Evolutionary conservation across 2,888 invertebrate species (phyloP).

Genomic region (Argyresthia albistria): DNA sequence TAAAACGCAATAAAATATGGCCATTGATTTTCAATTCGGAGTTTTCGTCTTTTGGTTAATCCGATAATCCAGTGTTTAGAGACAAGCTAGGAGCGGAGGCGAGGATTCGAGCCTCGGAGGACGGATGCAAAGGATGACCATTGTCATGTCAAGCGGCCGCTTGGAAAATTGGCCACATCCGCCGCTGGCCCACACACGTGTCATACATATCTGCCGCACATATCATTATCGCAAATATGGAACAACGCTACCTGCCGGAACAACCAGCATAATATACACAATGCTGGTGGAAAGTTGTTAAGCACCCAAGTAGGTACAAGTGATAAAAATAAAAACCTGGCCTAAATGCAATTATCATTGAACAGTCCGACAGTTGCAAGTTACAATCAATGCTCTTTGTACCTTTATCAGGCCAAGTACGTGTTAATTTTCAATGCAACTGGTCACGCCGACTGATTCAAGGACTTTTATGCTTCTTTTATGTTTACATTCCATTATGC

Average conservation of each 20-base stretch:
- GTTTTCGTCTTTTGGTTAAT: no score
- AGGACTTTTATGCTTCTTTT: slow-evolving; percentile 42
- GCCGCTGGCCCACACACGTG: slow-evolving; percentile 13
- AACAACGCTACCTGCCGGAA: no score
- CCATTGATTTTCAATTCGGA: no score
- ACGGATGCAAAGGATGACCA: no score
- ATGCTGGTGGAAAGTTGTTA: no score
- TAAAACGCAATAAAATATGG: no score
- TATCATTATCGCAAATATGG: neutral
- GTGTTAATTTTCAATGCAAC: slow-evolving; percentile 44
- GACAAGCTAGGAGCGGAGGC: no score
- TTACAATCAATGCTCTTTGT: slow-evolving; percentile 15
- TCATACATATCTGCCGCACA: neutral
- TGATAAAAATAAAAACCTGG: neutral
- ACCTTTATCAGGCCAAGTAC: slow-evolving; percentile 19
- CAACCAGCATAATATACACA: no score
- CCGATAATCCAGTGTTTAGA: no score
- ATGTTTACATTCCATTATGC: slow-evolving; percentile 42
- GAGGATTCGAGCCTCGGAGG: no score
- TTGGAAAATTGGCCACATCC: slow-evolving; percentile 57
- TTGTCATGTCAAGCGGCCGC: slow-evolving; percentile 21
- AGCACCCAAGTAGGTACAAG: neutral
- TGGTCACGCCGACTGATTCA: slow-evolving; percentile 37
- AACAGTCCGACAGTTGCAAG: neutral
- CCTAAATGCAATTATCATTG: neutral